A percentile compares a stretch with the other conserved stretches of the same genome.
Evolutionary conservation across 64 coral and sea anemone genomes (phyloP).

Genomic region (Dendrophyllia cribrosa): DNA sequence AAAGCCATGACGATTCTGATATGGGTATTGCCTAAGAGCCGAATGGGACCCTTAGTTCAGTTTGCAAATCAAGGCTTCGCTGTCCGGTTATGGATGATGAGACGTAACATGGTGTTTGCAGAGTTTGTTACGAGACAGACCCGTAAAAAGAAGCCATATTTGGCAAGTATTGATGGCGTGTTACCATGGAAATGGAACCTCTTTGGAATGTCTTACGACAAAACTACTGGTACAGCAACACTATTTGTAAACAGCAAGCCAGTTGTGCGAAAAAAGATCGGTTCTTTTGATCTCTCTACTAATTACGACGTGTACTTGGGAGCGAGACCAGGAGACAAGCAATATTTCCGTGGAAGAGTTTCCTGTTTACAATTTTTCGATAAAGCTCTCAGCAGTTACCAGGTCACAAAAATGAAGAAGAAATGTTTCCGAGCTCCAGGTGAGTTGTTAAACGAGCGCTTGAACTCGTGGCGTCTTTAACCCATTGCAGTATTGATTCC

Average conservation of each 20-base stretch:
- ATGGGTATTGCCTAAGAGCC: conserved; percentile 61
- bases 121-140: conserved; percentile 51
- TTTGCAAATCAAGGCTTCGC: conserved; percentile 38
- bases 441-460: background rate
- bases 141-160: conserved; percentile 35
- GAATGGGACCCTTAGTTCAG: conserved; percentile 62
- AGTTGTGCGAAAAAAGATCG: conserved; percentile 44
- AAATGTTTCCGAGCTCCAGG: conserved; percentile 49
- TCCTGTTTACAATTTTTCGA: conserved; percentile 78
- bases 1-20: conserved; percentile 59
- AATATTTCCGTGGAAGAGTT: conserved; percentile 67
- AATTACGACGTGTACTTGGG: conserved; percentile 81
- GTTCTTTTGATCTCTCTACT: conserved; percentile 63
- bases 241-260: conserved; percentile 73
- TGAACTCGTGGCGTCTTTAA: too few relatives aligned
- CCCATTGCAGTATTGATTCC: too few relatives aligned
- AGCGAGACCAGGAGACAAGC: conserved; percentile 51
- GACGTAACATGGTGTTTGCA: conserved; percentile 47
- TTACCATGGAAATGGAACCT: conserved; percentile 80
- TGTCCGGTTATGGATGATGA: conserved; percentile 60
- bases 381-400: conserved; percentile 27
- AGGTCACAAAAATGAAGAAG: conserved; percentile 43
- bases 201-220: conserved; percentile 70
- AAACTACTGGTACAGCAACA: conserved; percentile 52
- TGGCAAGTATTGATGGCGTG: conserved; percentile 45